Conservation (phyloP, 23 tunicate genomes). For the Trididemnum clinides region DNA sequence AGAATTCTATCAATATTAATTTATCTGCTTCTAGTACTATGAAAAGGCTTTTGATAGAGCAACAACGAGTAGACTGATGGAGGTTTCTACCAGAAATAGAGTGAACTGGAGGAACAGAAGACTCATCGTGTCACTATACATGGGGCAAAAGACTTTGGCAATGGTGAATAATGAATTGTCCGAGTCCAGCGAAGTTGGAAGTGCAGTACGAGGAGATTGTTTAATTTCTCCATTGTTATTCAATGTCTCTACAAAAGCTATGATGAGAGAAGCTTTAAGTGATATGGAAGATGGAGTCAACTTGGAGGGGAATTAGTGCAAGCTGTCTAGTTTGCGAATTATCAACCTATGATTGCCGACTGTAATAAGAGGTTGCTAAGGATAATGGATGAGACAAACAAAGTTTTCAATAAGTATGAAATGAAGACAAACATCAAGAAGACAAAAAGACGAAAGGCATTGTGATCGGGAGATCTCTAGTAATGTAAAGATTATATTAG, state of each 20-base stretch:
- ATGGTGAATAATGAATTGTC: not conserved
- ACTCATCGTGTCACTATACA: not conserved
- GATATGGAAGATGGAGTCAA: not conserved
- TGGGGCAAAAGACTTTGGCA: too few species aligned
- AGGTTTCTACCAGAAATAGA: not conserved
- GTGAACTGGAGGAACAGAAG: not conserved
- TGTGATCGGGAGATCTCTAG: not conserved
- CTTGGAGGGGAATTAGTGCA: not conserved
- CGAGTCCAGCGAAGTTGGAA: not conserved
- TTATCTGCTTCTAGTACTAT: not conserved
- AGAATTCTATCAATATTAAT: not conserved
- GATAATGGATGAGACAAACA: not conserved
- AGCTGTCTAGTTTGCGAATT: not conserved
- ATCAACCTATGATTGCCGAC: not conserved
- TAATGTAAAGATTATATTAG: not conserved
- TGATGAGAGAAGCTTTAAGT: not conserved
- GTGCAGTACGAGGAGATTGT: not conserved
- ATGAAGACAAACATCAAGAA: not conserved
- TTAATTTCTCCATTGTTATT: not conserved
- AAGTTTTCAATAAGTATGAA: not conserved
- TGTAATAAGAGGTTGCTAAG: not conserved
- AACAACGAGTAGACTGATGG: not conserved
- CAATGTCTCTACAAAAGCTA: not conserved
- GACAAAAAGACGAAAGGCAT: not conserved
- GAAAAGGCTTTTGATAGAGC: not conserved